These are phyloP conservation scores for Emys orbicularis DNA, from an alignment of 2,797 vertebrate species.

Conservation along the genomic window DNA sequence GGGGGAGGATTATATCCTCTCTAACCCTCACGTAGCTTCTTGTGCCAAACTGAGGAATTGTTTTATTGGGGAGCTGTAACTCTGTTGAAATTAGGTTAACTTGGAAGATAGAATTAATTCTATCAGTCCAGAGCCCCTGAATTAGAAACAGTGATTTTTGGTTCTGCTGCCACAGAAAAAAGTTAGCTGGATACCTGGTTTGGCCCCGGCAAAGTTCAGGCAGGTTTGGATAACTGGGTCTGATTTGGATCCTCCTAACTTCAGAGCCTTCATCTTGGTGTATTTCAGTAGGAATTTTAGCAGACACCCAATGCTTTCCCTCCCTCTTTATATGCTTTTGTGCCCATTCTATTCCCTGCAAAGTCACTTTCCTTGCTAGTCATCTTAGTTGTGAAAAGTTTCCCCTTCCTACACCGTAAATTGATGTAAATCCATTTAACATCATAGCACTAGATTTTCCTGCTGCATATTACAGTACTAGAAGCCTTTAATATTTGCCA, in stretches of 20 bases:
- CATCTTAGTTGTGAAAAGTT: conserved; percentile 13
- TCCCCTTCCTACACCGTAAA: background rate
- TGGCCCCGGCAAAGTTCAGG: background rate
- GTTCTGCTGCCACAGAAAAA: background rate
- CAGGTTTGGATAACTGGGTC: background rate
- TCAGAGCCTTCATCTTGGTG: background rate
- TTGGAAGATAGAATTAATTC: background rate
- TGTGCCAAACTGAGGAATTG: background rate
- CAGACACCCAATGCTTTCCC: background rate
- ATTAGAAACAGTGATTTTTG: background rate
- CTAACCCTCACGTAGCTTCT: background rate
- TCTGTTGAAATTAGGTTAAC: background rate
- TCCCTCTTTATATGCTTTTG: background rate
- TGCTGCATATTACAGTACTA: background rate
- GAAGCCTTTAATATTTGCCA: conserved; percentile 42
- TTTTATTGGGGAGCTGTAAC: background rate
- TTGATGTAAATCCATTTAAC: background rate
- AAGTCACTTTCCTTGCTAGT: background rate
- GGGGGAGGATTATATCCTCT: background rate
- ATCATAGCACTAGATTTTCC: conserved; percentile 31
- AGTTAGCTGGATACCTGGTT: rapidly evolving
- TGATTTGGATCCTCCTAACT: background rate
- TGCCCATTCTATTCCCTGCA: background rate
- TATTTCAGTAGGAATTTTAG: background rate
- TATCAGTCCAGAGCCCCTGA: background rate